A percentile compares a stretch with the other conserved stretches of the same genome.
These are phyloP conservation scores for Ganaspis sp. DNA, from an alignment of 1,140 invertebrate species.

Conservation along the genomic window DNA sequence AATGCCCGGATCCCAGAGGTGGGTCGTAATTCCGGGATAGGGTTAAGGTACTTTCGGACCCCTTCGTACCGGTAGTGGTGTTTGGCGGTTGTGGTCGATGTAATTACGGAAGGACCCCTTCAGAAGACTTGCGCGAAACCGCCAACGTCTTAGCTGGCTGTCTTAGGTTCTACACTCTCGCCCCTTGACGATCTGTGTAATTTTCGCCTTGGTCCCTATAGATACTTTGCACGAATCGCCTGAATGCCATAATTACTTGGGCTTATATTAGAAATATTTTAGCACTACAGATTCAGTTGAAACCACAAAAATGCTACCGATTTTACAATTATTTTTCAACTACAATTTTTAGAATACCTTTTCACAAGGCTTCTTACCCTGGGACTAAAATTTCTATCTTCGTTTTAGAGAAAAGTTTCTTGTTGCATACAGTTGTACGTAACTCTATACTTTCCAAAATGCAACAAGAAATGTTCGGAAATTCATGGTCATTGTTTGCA, in stretches of 20 bases:
- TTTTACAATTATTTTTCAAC: too few relatives aligned
- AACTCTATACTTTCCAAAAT: too few relatives aligned
- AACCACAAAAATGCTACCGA: too few relatives aligned
- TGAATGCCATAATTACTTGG: constrained; percentile 65
- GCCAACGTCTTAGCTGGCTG: constrained; percentile 70
- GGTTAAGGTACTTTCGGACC: constrained; percentile 60
- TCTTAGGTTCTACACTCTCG: constrained; percentile 50
- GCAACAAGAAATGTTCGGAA: too few relatives aligned
- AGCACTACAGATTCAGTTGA: not conserved
- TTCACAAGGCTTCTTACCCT: too few relatives aligned
- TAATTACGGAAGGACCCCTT: constrained; percentile 73
- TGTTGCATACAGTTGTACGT: too few relatives aligned
- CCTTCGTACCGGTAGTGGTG: constrained; percentile 59
- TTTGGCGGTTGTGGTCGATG: constrained; percentile 72
- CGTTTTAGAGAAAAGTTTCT: too few relatives aligned
- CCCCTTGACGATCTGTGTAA: constrained; percentile 48
- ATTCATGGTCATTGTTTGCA: too few relatives aligned
- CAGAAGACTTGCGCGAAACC: constrained; percentile 68
- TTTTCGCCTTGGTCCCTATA: constrained; percentile 51
- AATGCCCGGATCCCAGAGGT: not conserved
- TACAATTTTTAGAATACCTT: too few relatives aligned
- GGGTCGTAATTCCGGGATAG: constrained; percentile 39
- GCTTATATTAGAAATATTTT: constrained; percentile 18
- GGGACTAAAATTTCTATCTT: too few relatives aligned
- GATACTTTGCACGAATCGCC: constrained; percentile 57